A percentile compares a stretch with the other conserved stretches of the same genome.
phyloP scores from a whole-genome alignment of 2,888 invertebrate species.

The Temnothorax unifasciatus region DNA sequence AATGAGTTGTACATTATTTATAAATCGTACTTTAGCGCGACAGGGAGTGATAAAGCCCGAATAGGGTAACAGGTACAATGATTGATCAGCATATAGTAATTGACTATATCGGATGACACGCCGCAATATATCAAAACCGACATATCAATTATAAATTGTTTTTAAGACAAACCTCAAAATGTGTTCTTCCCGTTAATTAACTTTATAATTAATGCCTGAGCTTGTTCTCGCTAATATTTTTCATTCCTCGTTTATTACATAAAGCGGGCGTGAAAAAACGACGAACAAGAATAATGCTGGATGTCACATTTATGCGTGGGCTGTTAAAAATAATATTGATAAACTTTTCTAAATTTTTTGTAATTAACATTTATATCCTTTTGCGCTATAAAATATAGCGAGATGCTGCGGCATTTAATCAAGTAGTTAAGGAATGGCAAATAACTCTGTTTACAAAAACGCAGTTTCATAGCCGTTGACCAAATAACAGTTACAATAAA shows the following conservation, averaged over 20 bases:
- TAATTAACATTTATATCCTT: not conserved
- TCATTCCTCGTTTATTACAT: slow-evolving; percentile 8
- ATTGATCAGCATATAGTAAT: slow-evolving; percentile 41
- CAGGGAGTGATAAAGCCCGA: slow-evolving; percentile 29
- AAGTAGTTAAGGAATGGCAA: not conserved
- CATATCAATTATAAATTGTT: slow-evolving; percentile 45
- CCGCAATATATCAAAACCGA: slow-evolving; percentile 35
- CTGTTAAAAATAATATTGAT: slow-evolving; percentile 24
- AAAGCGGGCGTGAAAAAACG: not conserved
- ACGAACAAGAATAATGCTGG: not conserved
- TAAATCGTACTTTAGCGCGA: slow-evolving; percentile 42
- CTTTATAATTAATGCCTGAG: slow-evolving; percentile 10
- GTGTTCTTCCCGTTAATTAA: not conserved
- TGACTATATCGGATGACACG: not conserved
- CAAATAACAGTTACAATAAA: slow-evolving; percentile 24
- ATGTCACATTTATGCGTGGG: not conserved
- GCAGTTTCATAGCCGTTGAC: not conserved
- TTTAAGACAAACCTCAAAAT: slow-evolving; percentile 33
- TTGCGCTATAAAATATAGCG: not conserved
- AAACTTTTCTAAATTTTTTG: slow-evolving; percentile 6
- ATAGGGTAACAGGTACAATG: slow-evolving; percentile 29
- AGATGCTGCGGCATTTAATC: not conserved
- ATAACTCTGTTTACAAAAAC: not conserved
- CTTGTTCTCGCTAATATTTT: slow-evolving; percentile 2
- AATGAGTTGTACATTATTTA: slow-evolving; percentile 48